Conservation (phyloP, 2,888 invertebrate genomes). For the Leucophenga montana region DNA sequence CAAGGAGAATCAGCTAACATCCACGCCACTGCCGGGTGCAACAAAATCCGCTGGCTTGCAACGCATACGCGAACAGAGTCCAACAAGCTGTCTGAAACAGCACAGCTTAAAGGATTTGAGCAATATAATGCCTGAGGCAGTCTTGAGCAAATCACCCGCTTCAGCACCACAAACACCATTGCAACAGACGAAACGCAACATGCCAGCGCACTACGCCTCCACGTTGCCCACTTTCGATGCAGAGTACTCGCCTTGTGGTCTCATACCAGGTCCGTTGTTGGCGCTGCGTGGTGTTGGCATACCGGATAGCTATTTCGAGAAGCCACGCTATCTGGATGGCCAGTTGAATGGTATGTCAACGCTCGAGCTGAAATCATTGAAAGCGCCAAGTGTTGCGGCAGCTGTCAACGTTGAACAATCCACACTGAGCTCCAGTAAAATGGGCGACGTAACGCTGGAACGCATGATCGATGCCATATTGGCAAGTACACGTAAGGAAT, state of each 20-base stretch:
- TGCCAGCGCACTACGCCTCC: conserved; percentile 57
- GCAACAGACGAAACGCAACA: neutral
- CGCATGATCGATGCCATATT: conserved; percentile 73
- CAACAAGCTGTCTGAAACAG: neutral
- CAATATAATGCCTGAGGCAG: conserved; percentile 58
- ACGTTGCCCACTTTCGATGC: conserved; percentile 71
- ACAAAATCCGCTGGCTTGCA: conserved; percentile 21
- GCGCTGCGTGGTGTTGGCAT: conserved; percentile 71
- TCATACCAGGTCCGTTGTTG: conserved; percentile 68
- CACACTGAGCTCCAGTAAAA: conserved; percentile 67
- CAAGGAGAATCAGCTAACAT: conserved; percentile 69
- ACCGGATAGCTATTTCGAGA: conserved; percentile 72
- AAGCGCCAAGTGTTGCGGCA: neutral
- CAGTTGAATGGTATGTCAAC: conserved; percentile 26
- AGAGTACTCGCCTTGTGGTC: conserved; percentile 70
- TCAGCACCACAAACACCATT: conserved; percentile 20
- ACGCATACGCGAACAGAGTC: conserved; percentile 28
- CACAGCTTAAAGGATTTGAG: conserved; percentile 61
- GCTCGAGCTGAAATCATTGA: conserved; percentile 40
- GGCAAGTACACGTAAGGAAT: conserved; percentile 70
- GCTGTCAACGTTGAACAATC: conserved; percentile 39
- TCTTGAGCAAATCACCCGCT: neutral
- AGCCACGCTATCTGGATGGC: conserved; percentile 69
- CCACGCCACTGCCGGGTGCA: conserved; percentile 60
- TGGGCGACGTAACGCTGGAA: conserved; percentile 72